Base-by-base conservation (phyloP, 2,888 invertebrate genomes). In the Poecilus cupreus region DNA sequence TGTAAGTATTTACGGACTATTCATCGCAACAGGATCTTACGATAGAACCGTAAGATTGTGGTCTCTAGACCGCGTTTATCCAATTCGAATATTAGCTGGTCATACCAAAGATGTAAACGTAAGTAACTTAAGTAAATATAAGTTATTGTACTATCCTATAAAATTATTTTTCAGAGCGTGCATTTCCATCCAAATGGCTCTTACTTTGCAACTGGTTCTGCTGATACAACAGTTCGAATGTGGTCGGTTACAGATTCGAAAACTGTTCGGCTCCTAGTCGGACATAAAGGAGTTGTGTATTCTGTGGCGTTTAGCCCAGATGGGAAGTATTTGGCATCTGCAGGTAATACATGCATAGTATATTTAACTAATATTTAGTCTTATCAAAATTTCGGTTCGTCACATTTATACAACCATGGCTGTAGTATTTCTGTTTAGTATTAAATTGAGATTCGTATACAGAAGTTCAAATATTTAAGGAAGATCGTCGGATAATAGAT, bases 181-280 rank as follows among this genome's bases (percentile, higher is more conserved):
- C 94, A 94, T 86, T 97, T 98, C 90, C 98, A 98, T 90, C 97
- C 97, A 0, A 98, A 97, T 89, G 94, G 95, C 84, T 93, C 94
- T 85, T 98, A 98, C 88, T 87, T 98, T 84, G 97, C 96, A 43
- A 96, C 96, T 0, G 98, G 97, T 8, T 96, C 97, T 1, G 93
- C 94, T n/a, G 98, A 98, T 90, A 94, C 94, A 87, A 95, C 95
- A 46, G 94, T 97, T 68, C 92, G 97, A 37, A 89, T 98, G 85
- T 98, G 97, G 97, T 94, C 93, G 84, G 93, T 96, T 76, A 94
- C 95, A 82, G 95, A 96, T 86, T 97, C 96, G 10, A 94, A 94
- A 84, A 91, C 96, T 72, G 93, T 96, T 83, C 92, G 98, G 77
- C 92, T 97, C 49, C 93, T 96, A 84, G 91, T 93, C 57, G 96